Evolutionary conservation across 2,888 invertebrate genomes (phyloP).

Genomic region (Pollenia labialis): DNA sequence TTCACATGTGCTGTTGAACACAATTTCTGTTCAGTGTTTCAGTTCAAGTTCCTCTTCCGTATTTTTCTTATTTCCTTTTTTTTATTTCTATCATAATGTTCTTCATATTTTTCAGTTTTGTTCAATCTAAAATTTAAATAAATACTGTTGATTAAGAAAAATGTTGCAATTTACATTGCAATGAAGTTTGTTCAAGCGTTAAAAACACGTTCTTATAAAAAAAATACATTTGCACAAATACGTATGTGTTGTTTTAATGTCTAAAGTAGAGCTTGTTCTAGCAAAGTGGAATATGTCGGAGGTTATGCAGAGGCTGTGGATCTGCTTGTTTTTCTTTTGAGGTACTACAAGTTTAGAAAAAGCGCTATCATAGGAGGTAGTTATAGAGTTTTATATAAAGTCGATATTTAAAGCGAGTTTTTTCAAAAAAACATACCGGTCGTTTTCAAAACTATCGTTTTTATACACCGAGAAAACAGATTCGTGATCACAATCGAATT

Average conservation of each 20-base stretch:
- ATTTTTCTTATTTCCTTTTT: background rate
- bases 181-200: slow-evolving; percentile 44
- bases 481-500: no score
- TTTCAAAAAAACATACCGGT: no score
- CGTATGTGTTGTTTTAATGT: background rate
- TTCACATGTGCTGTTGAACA: slow-evolving; percentile 19
- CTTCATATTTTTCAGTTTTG: background rate
- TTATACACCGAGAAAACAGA: no score
- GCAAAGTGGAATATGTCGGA: no score
- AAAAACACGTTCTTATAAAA: background rate
- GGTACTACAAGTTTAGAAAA: no score
- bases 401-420: no score
- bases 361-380: no score
- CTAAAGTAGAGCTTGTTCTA: no score
- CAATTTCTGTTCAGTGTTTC: background rate
- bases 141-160: slow-evolving; percentile 48
- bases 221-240: background rate
- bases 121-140: slow-evolving; percentile 46
- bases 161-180: slow-evolving; percentile 59
- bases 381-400: no score
- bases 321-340: no score
- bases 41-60: background rate
- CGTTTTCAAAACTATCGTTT: no score
- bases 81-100: background rate
- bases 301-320: no score